Conservation (phyloP, 2,888 invertebrate species). For the Erebia ligea region DNA sequence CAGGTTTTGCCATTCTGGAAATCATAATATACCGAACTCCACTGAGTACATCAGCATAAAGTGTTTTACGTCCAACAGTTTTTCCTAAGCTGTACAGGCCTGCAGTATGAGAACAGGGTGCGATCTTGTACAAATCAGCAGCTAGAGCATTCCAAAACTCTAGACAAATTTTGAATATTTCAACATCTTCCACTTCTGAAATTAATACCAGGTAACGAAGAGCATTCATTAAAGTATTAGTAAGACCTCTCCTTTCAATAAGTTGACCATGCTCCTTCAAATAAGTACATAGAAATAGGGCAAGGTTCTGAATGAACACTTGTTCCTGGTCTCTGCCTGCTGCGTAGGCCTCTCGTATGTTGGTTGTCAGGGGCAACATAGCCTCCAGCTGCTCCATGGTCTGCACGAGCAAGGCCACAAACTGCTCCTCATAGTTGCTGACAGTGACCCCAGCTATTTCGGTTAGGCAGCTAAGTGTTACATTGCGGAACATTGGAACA, state of each 20-base stretch:
- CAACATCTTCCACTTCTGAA: constrained; percentile 99
- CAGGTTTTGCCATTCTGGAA: constrained; percentile 99
- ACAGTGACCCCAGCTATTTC: constrained; percentile 97
- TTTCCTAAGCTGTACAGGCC: constrained; percentile 69
- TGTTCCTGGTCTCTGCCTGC: constrained; percentile 98
- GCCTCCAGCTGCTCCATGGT: constrained; percentile 96
- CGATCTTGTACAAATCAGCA: constrained; percentile 95
- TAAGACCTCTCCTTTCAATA: constrained; percentile 91
- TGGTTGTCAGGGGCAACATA: constrained; percentile 95
- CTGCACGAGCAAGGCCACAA: constrained; percentile 93
- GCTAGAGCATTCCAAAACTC: constrained; percentile 99
- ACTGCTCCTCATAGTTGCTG: constrained; percentile 96
- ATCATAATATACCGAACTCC: constrained; percentile 99
- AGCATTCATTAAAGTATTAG: constrained; percentile 91
- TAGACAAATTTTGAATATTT: constrained; percentile 99
- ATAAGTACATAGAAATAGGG: constrained; percentile 98
- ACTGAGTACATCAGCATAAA: constrained; percentile 92
- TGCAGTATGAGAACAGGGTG: constrained; percentile 85
- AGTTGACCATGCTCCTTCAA: constrained; percentile 97
- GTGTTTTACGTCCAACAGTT: constrained; percentile 84
- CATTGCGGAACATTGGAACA: constrained; percentile 98
- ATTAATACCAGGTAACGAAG: constrained; percentile 94
- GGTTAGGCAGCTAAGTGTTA: constrained; percentile 98
- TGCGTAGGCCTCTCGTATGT: constrained; percentile 97
- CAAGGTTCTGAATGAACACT: constrained; percentile 99